Evolutionary conservation across 2,797 vertebrate genomes (phyloP).

Genomic region (Borostomias antarcticus): DNA sequence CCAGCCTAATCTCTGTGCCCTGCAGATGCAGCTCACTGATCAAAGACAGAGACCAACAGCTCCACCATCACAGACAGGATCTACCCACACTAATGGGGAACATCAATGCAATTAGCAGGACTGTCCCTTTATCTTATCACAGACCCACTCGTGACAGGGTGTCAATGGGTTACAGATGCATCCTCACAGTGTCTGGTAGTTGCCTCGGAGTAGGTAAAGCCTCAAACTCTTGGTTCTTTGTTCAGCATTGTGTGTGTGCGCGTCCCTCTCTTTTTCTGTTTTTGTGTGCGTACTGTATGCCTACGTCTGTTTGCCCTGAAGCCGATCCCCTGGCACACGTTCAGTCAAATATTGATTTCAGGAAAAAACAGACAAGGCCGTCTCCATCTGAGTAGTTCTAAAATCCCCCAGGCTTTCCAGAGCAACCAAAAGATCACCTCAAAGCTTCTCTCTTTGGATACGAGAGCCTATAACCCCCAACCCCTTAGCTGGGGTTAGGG

Average conservation of each 20-base stretch:
- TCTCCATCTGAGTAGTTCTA: slow-evolving; percentile 17
- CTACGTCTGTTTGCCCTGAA: background rate
- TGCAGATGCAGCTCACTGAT: slow-evolving; percentile 58
- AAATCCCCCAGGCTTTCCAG: slow-evolving; percentile 31
- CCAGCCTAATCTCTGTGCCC: slow-evolving; percentile 37
- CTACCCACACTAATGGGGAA: slow-evolving; percentile 34
- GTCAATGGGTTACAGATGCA: slow-evolving; percentile 27
- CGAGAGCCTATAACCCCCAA: slow-evolving; percentile 26
- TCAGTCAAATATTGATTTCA: slow-evolving; percentile 32
- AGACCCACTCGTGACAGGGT: slow-evolving; percentile 24
- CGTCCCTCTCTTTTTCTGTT: background rate
- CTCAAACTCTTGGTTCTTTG: background rate
- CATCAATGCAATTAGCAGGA: slow-evolving; percentile 41
- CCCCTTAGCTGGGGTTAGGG: slow-evolving; percentile 44
- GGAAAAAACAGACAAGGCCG: slow-evolving; percentile 30
- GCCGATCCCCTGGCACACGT: slow-evolving; percentile 20
- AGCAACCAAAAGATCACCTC: slow-evolving; percentile 14
- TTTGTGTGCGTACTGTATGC: background rate
- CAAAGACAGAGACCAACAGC: slow-evolving; percentile 54
- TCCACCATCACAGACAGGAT: slow-evolving; percentile 10
- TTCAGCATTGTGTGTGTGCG: background rate
- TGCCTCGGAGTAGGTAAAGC: background rate
- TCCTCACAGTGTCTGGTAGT: background rate
- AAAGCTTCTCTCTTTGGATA: slow-evolving; percentile 41
- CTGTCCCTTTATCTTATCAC: slow-evolving; percentile 20